Percentiles rank a stretch among this genome's conserved stretches.
These are phyloP conservation scores for Oncorhynchus mykiss DNA, from an alignment of 2,113 vertebrate species.

Conservation along the genomic window DNA sequence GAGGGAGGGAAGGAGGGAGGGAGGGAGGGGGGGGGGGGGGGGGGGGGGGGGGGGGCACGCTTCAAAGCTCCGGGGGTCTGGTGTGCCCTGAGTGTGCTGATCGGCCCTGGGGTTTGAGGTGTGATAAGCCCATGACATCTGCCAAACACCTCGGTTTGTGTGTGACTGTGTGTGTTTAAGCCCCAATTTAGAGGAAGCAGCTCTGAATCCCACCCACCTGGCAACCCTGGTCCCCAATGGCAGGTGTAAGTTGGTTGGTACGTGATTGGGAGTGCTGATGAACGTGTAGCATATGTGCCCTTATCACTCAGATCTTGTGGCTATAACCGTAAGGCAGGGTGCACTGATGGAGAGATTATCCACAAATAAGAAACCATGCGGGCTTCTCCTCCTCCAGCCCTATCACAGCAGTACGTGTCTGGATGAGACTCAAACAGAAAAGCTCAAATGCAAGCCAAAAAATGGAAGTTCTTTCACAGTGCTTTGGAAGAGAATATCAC, in stretches of 20 bases:
- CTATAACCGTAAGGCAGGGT: slow-evolving; percentile 42
- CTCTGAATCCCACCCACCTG: slow-evolving; percentile 64
- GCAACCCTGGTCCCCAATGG: slow-evolving; percentile 45
- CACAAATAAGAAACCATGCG: slow-evolving; percentile 25
- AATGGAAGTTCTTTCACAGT: neutral
- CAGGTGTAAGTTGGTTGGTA: slow-evolving; percentile 58
- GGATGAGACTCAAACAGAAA: neutral
- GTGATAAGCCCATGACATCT: slow-evolving; percentile 72
- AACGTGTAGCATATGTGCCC: slow-evolving; percentile 51
- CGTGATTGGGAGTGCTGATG: slow-evolving; percentile 52
- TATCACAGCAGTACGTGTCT: neutral
- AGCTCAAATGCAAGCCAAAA: neutral
- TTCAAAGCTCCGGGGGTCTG: slow-evolving; percentile 42
- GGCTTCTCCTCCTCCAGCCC: neutral
- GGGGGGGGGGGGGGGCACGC: slow-evolving; percentile 1
- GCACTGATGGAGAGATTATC: slow-evolving; percentile 56
- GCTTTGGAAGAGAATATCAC: neutral
- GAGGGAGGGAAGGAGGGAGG: slow-evolving; percentile 19
- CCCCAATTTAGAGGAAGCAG: slow-evolving; percentile 44
- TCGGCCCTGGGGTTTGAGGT: slow-evolving; percentile 53
- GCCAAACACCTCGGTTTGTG: slow-evolving; percentile 64
- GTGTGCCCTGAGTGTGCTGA: slow-evolving; percentile 50
- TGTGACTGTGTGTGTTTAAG: slow-evolving; percentile 29
- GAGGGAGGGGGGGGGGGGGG: neutral
- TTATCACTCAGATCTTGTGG: slow-evolving; percentile 55